Evolutionary conservation across 2,888 invertebrate genomes (phyloP).

Genomic region (Andricus curvator): DNA sequence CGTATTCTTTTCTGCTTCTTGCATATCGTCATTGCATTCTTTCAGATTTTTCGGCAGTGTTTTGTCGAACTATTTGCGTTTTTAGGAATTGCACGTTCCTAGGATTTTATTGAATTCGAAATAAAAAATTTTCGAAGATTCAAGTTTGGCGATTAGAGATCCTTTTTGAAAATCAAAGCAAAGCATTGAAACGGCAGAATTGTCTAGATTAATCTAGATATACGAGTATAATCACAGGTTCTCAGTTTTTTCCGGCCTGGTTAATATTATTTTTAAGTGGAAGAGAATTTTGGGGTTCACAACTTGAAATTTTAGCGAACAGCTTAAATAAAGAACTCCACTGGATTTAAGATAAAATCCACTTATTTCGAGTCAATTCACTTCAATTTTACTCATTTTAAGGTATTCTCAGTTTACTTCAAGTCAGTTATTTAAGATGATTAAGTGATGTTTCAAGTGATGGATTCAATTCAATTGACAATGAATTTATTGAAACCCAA

Average conservation of each 20-base stretch:
- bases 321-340: neutral
- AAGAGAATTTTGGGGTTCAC: neutral
- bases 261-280: neutral
- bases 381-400: too few species aligned
- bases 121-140: slow-evolving; percentile 15
- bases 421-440: too few species aligned
- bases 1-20: slow-evolving; percentile 15
- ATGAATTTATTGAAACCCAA: too few species aligned
- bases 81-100: slow-evolving; percentile 60
- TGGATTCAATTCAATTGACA: too few species aligned
- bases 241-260: neutral
- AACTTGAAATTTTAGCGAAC: neutral
- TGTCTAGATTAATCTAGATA: neutral
- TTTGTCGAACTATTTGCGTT: slow-evolving; percentile 25
- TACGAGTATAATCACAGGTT: slow-evolving; percentile 1
- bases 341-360: neutral
- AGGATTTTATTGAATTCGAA: slow-evolving; percentile 36
- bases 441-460: too few species aligned
- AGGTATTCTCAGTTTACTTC: too few species aligned
- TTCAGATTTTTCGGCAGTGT: slow-evolving; percentile 52
- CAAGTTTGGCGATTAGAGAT: neutral
- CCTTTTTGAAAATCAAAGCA: neutral
- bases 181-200: slow-evolving; percentile 3
- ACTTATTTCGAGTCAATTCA: too few species aligned
- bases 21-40: slow-evolving; percentile 24